Base-by-base conservation (phyloP, 2,888 invertebrate genomes). In the Creontiades dilutus region DNA sequence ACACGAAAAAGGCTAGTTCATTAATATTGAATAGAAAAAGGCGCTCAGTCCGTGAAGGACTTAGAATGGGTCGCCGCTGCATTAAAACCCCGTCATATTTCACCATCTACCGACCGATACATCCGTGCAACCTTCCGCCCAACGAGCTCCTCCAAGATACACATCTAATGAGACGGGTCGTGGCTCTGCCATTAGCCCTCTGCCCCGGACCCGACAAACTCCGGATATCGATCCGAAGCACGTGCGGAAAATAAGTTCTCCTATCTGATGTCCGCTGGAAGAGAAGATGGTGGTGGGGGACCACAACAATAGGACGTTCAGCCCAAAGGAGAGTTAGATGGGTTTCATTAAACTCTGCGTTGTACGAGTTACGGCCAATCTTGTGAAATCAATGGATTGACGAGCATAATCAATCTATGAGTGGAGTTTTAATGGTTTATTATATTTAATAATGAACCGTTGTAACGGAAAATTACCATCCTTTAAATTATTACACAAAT, bases 31-130 rank as follows among this genome's bases (percentile, higher is more conserved):
- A 57, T 14, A 16, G 19, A n/a, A 57, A 57, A n/a, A n/a, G n/a
- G 57, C 57, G 57, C n/a, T 57, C 57, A n/a, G 19, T 57, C 57
- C 57, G 57, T 16, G 57, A 16, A 57, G 19, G 57, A 57, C 57
- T 57, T 57, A n/a, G 57, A 57, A 57, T 57, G 57, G n/a, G n/a
- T 57, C 57, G 57, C 57, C 1, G 57, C 57, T 0, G 57, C n/a
- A n/a, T 57, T 57, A 57, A 57, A n/a, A n/a, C 57, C 57, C 57
- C 57, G n/a, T 57, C 57, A 57, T 57, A 57, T 57, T 57, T 57
- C 57, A 57, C 57, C 57, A 57, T 57, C 57, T 16, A 57, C 57
- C 57, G 5, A 16, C 14, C 57, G 57, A 57, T n/a, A n/a, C n/a
- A 57, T 57, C 57, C 55, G n/a, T n/a, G n/a, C n/a, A n/a, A 55